Percentiles rank a stretch among this genome's conserved stretches.
These are phyloP conservation scores for Sipha maydis DNA, from an alignment of 2,888 invertebrate genomes.

Conservation along the genomic window DNA sequence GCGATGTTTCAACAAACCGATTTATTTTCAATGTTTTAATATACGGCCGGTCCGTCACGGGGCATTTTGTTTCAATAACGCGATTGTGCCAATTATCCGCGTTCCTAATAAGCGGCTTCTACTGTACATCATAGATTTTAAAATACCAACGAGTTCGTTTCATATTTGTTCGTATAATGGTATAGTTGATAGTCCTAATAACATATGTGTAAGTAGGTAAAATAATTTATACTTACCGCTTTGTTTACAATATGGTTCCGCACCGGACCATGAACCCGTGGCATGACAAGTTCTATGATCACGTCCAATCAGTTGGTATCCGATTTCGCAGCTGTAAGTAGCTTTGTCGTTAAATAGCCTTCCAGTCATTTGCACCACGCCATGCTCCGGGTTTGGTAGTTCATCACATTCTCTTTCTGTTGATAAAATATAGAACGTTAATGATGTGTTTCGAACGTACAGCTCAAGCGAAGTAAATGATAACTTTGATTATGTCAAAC, in stretches of 20 bases:
- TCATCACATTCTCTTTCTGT: constrained; percentile 87
- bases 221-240: constrained; percentile 73
- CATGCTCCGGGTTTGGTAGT: constrained; percentile 79
- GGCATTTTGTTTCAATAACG: too few species aligned
- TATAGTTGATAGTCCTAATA: too few species aligned
- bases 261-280: constrained; percentile 90
- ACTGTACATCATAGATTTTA: too few species aligned
- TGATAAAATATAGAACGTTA: background rate
- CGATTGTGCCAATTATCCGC: too few species aligned
- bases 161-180: too few species aligned
- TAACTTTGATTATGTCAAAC: background rate
- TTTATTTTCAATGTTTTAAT: too few species aligned
- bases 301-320: constrained; percentile 87
- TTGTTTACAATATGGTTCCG: constrained; percentile 85
- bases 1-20: too few species aligned
- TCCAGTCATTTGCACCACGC: constrained; percentile 80
- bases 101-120: too few species aligned
- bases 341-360: constrained; percentile 85
- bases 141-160: too few species aligned
- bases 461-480: background rate
- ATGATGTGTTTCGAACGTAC: background rate
- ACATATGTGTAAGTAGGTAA: too few species aligned
- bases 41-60: too few species aligned
- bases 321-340: constrained; percentile 86
- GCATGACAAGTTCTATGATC: constrained; percentile 90